Conservation (phyloP, 2,888 invertebrate species). For the Sclerodermus sp. region DNA sequence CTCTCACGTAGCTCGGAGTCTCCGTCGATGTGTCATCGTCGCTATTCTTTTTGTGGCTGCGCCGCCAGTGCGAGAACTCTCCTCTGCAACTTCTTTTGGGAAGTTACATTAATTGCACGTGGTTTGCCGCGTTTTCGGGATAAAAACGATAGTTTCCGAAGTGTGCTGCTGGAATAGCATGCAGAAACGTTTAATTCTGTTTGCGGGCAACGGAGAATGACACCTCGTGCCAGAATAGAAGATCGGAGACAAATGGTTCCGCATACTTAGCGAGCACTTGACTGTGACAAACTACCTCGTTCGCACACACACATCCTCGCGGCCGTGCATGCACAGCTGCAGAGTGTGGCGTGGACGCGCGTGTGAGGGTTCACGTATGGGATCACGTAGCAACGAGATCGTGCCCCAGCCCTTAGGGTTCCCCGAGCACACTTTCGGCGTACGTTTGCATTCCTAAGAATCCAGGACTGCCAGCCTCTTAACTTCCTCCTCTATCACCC, state of each 20-base stretch:
- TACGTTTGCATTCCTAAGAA: conserved; percentile 23
- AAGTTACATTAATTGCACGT: too few relatives aligned
- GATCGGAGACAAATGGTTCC: conserved; percentile 51
- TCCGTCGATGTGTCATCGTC: too few relatives aligned
- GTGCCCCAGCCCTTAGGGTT: too few relatives aligned
- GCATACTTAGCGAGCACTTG: conserved; percentile 53
- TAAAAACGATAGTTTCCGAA: neutral
- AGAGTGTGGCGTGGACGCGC: neutral
- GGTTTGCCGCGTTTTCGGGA: too few relatives aligned
- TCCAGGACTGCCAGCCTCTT: conserved; percentile 15
- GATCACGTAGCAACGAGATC: too few relatives aligned
- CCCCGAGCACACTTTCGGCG: conserved; percentile 13
- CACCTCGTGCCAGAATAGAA: conserved; percentile 35
- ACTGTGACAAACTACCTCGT: conserved; percentile 52
- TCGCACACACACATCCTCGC: conserved; percentile 10
- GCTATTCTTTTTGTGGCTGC: too few relatives aligned
- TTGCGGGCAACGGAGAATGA: conserved; percentile 36
- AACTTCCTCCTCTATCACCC: conserved; percentile 20
- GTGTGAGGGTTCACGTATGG: neutral
- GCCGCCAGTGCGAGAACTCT: too few relatives aligned
- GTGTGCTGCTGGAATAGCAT: too few relatives aligned
- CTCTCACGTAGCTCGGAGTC: too few relatives aligned
- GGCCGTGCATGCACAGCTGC: neutral
- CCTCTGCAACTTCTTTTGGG: neutral
- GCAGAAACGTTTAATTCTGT: conserved; percentile 35